phyloP scores from a whole-genome alignment of 2,113 vertebrate genomes.

The Cettia cetti region DNA sequence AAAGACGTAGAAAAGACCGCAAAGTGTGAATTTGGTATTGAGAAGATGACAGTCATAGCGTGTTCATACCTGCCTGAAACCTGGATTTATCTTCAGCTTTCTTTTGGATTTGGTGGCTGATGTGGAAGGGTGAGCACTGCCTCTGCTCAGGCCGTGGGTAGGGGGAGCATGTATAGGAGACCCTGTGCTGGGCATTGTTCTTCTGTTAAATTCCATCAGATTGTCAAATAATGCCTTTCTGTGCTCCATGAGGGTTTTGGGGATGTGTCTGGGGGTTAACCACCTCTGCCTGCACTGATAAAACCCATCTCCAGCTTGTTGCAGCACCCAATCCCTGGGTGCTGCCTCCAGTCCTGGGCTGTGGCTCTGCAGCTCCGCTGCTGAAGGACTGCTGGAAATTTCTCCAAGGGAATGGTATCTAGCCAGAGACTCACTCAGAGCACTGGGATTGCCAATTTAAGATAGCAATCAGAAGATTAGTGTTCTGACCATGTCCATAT shows the following conservation, averaged over 20 bases:
- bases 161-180: rapidly evolving
- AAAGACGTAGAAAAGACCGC: neutral
- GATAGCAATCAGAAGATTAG: conserved; percentile 20
- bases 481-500: conserved; percentile 7
- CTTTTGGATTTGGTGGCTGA: neutral
- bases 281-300: neutral
- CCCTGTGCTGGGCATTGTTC: rapidly evolving
- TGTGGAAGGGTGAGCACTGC: neutral
- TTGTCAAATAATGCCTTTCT: neutral
- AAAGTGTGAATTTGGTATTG: neutral
- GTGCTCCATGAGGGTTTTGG: neutral
- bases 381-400: neutral
- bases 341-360: neutral
- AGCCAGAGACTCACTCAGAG: neutral
- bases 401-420: neutral
- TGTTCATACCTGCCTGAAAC: neutral
- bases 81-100: neutral
- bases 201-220: neutral
- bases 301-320: rapidly evolving
- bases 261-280: neutral
- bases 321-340: neutral
- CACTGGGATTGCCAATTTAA: neutral
- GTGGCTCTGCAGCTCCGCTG: neutral
- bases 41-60: rapidly evolving
- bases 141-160: rapidly evolving